Evolutionary conservation across 2,888 invertebrate genomes (phyloP).

Genomic region (Coecobrya sp.): DNA sequence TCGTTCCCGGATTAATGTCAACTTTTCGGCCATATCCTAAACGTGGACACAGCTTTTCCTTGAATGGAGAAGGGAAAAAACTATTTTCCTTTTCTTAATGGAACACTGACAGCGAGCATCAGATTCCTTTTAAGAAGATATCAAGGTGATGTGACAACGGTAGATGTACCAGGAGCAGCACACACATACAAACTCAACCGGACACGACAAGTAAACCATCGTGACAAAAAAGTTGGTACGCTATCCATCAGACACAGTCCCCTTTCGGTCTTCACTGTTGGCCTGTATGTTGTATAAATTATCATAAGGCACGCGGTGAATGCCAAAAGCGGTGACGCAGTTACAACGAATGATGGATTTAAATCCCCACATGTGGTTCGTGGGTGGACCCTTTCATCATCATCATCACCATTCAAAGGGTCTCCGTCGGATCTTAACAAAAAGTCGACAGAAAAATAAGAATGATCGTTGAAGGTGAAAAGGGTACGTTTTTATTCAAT

Average conservation of each 20-base stretch:
- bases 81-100: slow-evolving; percentile 46
- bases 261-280: slow-evolving; percentile 94
- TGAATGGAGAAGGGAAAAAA: slow-evolving; percentile 18
- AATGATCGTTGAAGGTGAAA: not conserved
- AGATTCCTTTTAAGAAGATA: slow-evolving; percentile 52
- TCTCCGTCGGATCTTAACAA: not conserved
- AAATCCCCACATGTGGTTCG: not conserved
- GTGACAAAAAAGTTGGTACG: not conserved
- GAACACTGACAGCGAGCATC: slow-evolving; percentile 63
- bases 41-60: not conserved
- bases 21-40: not conserved
- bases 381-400: not conserved
- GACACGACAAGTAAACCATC: not conserved
- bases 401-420: not conserved
- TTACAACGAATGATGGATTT: slow-evolving; percentile 59
- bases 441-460: not conserved
- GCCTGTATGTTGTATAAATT: slow-evolving; percentile 94
- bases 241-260: slow-evolving; percentile 79
- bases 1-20: not conserved
- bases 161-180: not conserved
- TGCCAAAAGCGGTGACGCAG: slow-evolving; percentile 96
- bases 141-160: slow-evolving; percentile 51
- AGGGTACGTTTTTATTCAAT: slow-evolving; percentile 16
- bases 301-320: slow-evolving; percentile 99
- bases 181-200: not conserved